Percentiles rank a stretch among this genome's conserved stretches.
Evolutionary conservation across 2,113 vertebrate genomes (phyloP).

Genomic region (Centropus unirufus): DNA sequence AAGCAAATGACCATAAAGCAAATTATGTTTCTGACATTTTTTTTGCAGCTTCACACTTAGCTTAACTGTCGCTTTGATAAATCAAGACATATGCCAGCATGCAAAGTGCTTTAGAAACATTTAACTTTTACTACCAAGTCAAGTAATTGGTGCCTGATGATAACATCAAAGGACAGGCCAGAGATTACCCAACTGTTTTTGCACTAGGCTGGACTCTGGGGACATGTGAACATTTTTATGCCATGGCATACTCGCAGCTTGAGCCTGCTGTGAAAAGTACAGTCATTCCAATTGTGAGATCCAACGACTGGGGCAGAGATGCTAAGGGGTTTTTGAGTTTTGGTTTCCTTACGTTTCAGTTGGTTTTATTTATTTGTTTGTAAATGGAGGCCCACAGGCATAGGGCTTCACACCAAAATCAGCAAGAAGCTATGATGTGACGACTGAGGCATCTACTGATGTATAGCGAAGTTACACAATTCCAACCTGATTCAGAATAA

Average conservation of each 20-base stretch:
- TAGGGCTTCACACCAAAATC: background rate
- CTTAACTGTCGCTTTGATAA: background rate
- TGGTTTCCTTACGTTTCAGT: too few relatives aligned
- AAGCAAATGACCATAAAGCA: background rate
- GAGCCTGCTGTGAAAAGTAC: background rate
- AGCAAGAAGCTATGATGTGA: background rate
- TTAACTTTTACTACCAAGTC: background rate
- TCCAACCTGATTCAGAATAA: background rate
- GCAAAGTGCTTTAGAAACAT: background rate
- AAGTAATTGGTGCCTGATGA: background rate
- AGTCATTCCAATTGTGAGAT: background rate
- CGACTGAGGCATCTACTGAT: background rate
- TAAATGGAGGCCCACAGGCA: background rate
- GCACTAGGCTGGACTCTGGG: background rate
- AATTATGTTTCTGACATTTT: background rate
- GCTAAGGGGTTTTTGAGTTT: accelerated
- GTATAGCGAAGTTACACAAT: background rate
- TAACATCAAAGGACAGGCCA: background rate
- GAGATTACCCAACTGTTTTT: background rate
- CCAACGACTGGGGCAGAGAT: background rate
- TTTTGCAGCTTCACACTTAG: background rate
- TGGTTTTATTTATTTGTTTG: background rate
- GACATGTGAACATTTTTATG: background rate
- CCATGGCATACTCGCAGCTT: background rate
- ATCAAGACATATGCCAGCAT: background rate